phyloP scores from a whole-genome alignment of 2,888 invertebrate genomes.

The Helobdella robusta region DNA sequence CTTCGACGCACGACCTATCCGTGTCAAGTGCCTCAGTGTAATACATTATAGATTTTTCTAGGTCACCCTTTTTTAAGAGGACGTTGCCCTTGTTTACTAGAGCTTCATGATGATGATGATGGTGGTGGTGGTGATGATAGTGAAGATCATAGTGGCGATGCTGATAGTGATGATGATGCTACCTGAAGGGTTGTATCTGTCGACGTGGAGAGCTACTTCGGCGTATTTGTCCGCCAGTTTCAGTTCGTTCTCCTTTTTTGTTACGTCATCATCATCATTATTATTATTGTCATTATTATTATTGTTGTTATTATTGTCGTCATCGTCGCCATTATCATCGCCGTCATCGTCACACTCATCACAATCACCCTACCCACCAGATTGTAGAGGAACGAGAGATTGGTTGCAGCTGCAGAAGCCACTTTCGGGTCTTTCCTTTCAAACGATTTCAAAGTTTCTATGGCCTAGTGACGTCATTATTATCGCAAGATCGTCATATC shows the following conservation, averaged over 20 bases:
- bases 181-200: slow-evolving; percentile 65
- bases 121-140: not conserved
- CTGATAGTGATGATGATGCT: slow-evolving; percentile 16
- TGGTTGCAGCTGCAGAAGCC: slow-evolving; percentile 72
- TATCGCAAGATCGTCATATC: too few relatives aligned
- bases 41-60: slow-evolving; percentile 63
- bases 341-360: not conserved
- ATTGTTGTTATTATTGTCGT: not conserved
- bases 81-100: slow-evolving; percentile 77
- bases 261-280: not conserved
- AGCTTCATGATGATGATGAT: slow-evolving; percentile 50
- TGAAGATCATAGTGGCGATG: not conserved
- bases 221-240: slow-evolving; percentile 69
- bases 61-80: slow-evolving; percentile 61
- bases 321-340: not conserved
- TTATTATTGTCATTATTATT: not conserved
- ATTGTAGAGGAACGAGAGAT: slow-evolving; percentile 73
- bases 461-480: too few relatives aligned
- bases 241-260: slow-evolving; percentile 64
- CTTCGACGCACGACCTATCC: slow-evolving; percentile 73
- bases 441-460: slow-evolving; percentile 73
- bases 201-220: slow-evolving; percentile 63
- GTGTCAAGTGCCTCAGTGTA: slow-evolving; percentile 67
- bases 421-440: slow-evolving; percentile 74
- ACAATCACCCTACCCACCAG: slow-evolving; percentile 54